Base-by-base conservation (phyloP, 1,140 invertebrate genomes). In the Trachymyrmex cornetzi region DNA sequence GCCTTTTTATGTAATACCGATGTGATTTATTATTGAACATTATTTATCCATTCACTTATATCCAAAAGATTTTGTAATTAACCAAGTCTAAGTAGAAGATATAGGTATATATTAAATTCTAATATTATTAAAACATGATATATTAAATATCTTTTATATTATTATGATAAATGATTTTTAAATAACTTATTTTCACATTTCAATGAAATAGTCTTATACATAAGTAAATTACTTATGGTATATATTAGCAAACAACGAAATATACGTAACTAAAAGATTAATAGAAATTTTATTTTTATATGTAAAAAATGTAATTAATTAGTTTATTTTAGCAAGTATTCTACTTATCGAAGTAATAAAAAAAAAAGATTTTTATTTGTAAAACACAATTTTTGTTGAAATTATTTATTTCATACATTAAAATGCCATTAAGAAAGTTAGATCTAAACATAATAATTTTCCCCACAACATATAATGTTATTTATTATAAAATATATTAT, bases 1-100 rank as follows among this genome's bases (percentile, higher is more conserved):
- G 79, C 55, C 69, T 55, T 59, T 87, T 81, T 86, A 86, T 86
- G 69, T 86, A 84, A 90, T 79, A 30, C 53, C 48, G 50, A 59
- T 59, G 77, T 81, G n/a, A 69, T 71, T 57, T 4, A 64, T 77
- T 77, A 89, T 74, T 87, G 27, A 34, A 89, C 22, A 75, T 63
- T 44, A 48, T 82, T 61, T 22, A 50, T 48, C 12, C 7, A 71
- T 55, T 71, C 7, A 81, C 22, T 55, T 71, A 59, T 59, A 19
- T 72, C 34, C 44, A 55, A 64, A 63, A 2, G 1, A 55, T 38
- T 55, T 55, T 27, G 1, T 44, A 11, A 64, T 34, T 53, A 57
- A 22, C 9, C 48, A 67, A 50, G 38, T 6, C 4, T 24, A 57
- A 30, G 11, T 69, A 24, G 1, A 69, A 9, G n/a, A 24, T 67